A percentile compares a stretch with the other conserved stretches of the same genome.
Conservation (phyloP, 2,888 invertebrate genomes). For the Pantelozetes paolii region DNA sequence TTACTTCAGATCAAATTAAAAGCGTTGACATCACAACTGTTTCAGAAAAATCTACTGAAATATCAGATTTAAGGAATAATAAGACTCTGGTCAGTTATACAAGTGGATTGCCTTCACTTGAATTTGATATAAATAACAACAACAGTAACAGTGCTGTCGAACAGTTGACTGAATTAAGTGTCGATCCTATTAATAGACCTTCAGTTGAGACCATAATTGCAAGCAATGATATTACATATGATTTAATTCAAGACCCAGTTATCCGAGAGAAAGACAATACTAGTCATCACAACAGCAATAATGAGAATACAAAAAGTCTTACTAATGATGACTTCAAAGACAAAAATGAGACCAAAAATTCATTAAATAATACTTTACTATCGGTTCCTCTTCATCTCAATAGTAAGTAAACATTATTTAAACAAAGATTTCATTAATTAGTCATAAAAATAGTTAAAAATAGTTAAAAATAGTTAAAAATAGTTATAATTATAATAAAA, state of each 20-base stretch:
- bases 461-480: no score
- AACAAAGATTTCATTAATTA: neutral
- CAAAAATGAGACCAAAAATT: neutral
- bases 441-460: no score
- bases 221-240: neutral
- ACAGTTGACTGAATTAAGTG: constrained; percentile 17
- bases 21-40: no score
- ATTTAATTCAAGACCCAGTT: neutral
- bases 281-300: neutral
- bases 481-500: no score
- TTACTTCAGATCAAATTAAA: no score
- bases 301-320: neutral
- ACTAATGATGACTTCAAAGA: neutral
- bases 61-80: neutral
- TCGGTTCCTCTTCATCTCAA: neutral
- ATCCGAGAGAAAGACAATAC: neutral
- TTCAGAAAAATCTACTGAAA: no score
- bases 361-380: neutral
- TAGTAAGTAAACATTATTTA: neutral
- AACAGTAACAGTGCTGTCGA: neutral
- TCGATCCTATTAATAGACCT: neutral
- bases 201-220: neutral
- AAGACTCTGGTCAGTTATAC: neutral
- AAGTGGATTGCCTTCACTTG: neutral
- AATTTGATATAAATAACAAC: constrained; percentile 17